phyloP scores from a whole-genome alignment of 2,113 vertebrate species.

The Lagopus leucura region DNA sequence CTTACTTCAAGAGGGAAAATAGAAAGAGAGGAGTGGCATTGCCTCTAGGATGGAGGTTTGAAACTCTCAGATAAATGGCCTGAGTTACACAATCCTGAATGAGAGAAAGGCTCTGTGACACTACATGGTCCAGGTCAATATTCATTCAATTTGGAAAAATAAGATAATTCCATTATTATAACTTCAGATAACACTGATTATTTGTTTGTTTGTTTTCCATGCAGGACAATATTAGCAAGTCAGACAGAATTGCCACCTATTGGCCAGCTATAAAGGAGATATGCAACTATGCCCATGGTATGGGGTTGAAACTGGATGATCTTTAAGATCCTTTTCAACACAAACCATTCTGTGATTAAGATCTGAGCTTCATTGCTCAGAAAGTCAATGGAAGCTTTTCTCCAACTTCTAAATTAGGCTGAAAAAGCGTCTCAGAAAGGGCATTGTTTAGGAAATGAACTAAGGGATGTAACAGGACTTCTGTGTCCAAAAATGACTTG shows the following conservation, averaged over 20 bases:
- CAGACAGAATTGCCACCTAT: not conserved
- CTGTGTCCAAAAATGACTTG: not conserved
- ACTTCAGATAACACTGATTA: not conserved
- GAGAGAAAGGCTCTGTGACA: not conserved
- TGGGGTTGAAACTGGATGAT: not conserved
- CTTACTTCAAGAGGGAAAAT: not conserved
- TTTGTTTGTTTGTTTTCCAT: not conserved
- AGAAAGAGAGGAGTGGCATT: not conserved
- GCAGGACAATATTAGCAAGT: not conserved
- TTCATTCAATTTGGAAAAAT: not conserved
- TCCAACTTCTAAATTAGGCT: not conserved
- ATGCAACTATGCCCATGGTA: not conserved
- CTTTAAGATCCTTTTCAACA: not conserved
- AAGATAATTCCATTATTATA: not conserved
- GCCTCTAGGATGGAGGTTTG: not conserved
- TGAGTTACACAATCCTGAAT: not conserved
- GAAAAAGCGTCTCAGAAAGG: not conserved
- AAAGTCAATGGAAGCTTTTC: not conserved
- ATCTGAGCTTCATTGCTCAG: not conserved
- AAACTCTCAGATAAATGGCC: not conserved
- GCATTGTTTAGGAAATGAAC: not conserved
- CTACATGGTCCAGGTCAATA: not conserved
- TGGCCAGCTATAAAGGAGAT: not conserved
- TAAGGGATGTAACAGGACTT: not conserved
- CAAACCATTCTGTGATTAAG: not conserved